Evolutionary conservation across 2,797 vertebrate genomes (phyloP).

Genomic region (Telmatherina bonti): DNA sequence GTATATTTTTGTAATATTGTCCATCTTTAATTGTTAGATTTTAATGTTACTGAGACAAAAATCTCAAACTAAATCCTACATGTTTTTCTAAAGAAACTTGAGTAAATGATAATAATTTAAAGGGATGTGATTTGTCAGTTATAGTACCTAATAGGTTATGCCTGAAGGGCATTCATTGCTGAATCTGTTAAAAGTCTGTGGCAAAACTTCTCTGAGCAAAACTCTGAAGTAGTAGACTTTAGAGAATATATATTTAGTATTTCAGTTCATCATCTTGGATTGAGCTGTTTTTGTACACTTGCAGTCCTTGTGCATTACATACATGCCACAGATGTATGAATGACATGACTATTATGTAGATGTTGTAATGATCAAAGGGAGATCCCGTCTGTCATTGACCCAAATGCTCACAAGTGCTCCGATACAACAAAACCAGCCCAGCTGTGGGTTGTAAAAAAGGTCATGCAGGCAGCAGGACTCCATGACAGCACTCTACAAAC

Average conservation of each 20-base stretch:
- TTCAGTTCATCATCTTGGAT: neutral
- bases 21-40: neutral
- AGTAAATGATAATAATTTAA: neutral
- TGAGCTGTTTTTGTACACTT: neutral
- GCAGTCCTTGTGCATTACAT: neutral
- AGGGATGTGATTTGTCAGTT: neutral
- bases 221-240: neutral
- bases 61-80: neutral
- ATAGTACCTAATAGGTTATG: no score
- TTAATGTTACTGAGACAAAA: neutral
- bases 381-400: slow-evolving; percentile 1
- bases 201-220: neutral
- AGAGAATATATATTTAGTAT: neutral
- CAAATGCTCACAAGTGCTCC: slow-evolving; percentile 7
- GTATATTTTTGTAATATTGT: no score
- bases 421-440: slow-evolving; percentile 33
- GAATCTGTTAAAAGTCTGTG: slow-evolving; percentile 6
- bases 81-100: neutral
- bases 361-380: neutral
- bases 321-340: neutral
- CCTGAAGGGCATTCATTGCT: neutral
- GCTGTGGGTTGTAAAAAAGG: slow-evolving; percentile 27
- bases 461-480: slow-evolving; percentile 30
- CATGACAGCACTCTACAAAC: slow-evolving; percentile 31
- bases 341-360: neutral